phyloP scores from a whole-genome alignment of 2,888 invertebrate species.

The Ecdyonurus torrentis region DNA sequence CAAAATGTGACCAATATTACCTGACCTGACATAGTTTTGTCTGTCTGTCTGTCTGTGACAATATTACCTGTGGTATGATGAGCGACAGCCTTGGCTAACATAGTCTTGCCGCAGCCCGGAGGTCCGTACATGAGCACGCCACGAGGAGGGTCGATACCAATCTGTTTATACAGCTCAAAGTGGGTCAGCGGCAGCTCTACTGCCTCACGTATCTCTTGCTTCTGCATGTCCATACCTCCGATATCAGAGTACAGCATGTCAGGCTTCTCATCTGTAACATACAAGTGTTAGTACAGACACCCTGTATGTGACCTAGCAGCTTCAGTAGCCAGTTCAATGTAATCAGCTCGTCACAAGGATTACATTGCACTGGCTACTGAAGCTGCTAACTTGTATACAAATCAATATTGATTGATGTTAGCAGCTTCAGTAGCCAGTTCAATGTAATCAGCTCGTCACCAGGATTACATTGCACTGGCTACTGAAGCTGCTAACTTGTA shows the following conservation, averaged over 20 bases:
- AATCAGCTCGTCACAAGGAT: too few relatives aligned
- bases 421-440: too few relatives aligned
- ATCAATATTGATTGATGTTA: too few relatives aligned
- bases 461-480: too few relatives aligned
- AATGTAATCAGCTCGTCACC: too few relatives aligned
- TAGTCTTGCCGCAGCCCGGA: slow-evolving; percentile 99
- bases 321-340: too few relatives aligned
- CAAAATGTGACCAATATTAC: background rate
- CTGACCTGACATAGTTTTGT: background rate
- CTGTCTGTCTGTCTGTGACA: too few relatives aligned
- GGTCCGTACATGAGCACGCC: slow-evolving; percentile 99
- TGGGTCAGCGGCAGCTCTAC: slow-evolving; percentile 96
- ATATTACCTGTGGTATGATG: slow-evolving; percentile 86
- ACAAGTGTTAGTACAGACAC: slow-evolving; percentile 3
- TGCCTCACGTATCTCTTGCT: slow-evolving; percentile 97
- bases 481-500: too few relatives aligned
- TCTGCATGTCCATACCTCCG: slow-evolving; percentile 99
- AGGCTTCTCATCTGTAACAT: slow-evolving; percentile 74
- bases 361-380: too few relatives aligned
- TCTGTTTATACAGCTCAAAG: slow-evolving; percentile 95
- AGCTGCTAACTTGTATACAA: too few relatives aligned
- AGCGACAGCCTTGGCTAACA: slow-evolving; percentile 97
- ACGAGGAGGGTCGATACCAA: slow-evolving; percentile 96
- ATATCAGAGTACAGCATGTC: slow-evolving; percentile 96
- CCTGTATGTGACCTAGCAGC: too few relatives aligned